These are phyloP conservation scores for Dorcus parallelipipedus DNA, from an alignment of 2,888 invertebrate species.

Conservation along the genomic window DNA sequence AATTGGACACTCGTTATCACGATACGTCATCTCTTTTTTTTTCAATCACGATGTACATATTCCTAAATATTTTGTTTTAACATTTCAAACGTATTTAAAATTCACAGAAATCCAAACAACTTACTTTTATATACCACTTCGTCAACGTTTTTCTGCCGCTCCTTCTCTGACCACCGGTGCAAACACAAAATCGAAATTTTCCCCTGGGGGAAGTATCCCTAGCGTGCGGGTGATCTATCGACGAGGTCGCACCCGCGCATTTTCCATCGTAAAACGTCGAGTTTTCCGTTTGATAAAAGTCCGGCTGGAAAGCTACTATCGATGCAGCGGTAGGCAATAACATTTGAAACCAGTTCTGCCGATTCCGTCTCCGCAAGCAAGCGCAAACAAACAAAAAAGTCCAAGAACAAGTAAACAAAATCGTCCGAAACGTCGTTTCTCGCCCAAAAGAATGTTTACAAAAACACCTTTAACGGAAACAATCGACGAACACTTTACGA, in stretches of 20 bases:
- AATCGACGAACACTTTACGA: background rate
- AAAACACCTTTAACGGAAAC: background rate
- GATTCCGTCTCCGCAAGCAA: background rate
- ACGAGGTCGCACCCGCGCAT: conserved; percentile 33
- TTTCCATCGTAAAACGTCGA: conserved; percentile 41
- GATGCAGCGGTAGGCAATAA: conserved; percentile 41
- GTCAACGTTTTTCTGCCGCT: conserved; percentile 52
- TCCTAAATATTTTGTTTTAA: too few relatives aligned
- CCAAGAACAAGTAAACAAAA: background rate
- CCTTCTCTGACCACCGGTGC: conserved; percentile 45
- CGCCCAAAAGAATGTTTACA: background rate
- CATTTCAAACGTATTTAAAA: too few relatives aligned
- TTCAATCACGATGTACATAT: too few relatives aligned
- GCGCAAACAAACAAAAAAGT: background rate
- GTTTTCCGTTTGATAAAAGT: conserved; percentile 42
- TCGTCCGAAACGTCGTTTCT: background rate
- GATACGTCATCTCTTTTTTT: too few relatives aligned
- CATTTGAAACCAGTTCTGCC: conserved; percentile 27
- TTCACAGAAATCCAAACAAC: conserved; percentile 34
- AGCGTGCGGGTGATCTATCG: conserved; percentile 27
- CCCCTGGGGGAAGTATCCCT: conserved; percentile 32
- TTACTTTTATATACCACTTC: conserved; percentile 74
- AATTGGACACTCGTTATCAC: too few relatives aligned
- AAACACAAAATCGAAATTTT: conserved; percentile 44
- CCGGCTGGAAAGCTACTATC: conserved; percentile 40